Percentiles rank a stretch among this genome's conserved stretches.
Evolutionary conservation across 2,797 vertebrate genomes (phyloP).

Genomic region (Paguma larvata): DNA sequence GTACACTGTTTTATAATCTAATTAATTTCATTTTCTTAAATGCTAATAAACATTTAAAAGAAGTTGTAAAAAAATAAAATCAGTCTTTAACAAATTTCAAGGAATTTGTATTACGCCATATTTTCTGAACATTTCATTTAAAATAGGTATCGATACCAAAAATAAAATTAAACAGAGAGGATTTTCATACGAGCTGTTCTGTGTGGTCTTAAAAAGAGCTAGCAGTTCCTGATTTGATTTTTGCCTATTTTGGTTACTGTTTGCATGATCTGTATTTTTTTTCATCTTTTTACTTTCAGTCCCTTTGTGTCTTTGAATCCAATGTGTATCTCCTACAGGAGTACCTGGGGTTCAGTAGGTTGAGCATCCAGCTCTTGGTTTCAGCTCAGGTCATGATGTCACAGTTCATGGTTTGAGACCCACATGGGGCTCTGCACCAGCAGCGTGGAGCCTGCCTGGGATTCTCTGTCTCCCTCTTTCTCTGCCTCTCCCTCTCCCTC

Average conservation of each 20-base stretch:
- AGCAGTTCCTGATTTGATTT: background rate
- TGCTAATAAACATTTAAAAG: background rate
- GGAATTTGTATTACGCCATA: background rate
- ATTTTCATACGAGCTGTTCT: background rate
- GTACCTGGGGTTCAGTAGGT: too few relatives aligned
- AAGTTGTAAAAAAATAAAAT: too few relatives aligned
- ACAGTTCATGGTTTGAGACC: too few relatives aligned
- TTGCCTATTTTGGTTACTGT: background rate
- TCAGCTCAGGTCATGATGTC: too few relatives aligned
- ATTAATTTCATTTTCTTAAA: background rate
- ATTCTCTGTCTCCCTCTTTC: too few relatives aligned
- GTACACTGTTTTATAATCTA: background rate
- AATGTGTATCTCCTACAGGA: background rate
- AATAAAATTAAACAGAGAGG: constrained; percentile 10
- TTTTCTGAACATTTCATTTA: constrained; percentile 42
- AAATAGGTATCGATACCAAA: constrained; percentile 4
- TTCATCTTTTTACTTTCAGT: background rate
- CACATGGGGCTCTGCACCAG: too few relatives aligned
- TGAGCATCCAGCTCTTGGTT: too few relatives aligned
- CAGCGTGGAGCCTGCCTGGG: too few relatives aligned
- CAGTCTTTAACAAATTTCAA: background rate
- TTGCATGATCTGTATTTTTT: background rate
- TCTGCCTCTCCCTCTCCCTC: too few relatives aligned
- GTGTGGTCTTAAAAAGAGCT: background rate
- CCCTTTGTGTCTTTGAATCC: background rate